A percentile compares a stretch with the other conserved stretches of the same genome.
Conservation (phyloP, 2,888 invertebrate genomes). For the Lycophotia porphyrea region DNA sequence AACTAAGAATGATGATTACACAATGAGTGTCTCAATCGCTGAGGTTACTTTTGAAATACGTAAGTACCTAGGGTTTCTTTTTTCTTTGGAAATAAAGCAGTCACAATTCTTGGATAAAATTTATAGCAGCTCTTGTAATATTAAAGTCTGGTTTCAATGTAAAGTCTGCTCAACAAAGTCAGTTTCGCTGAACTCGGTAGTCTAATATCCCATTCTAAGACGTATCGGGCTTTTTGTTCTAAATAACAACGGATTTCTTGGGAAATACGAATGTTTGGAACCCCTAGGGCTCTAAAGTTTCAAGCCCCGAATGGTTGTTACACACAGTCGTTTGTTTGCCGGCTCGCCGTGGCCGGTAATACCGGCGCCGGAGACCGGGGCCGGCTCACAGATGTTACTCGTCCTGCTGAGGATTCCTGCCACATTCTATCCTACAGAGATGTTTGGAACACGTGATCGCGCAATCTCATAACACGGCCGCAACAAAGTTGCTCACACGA, state of each 20-base stretch:
- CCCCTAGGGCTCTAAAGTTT: constrained; percentile 66
- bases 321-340: constrained; percentile 64
- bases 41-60: neutral
- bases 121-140: constrained; percentile 26
- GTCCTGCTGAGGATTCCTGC: constrained; percentile 47
- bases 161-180: constrained; percentile 41
- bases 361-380: constrained; percentile 53
- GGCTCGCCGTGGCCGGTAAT: constrained; percentile 48
- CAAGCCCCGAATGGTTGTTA: constrained; percentile 63
- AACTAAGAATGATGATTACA: neutral
- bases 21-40: neutral
- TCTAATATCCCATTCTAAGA: constrained; percentile 50
- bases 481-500: constrained; percentile 60
- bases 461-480: constrained; percentile 57
- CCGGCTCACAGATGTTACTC: constrained; percentile 65
- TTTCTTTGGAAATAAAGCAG: constrained; percentile 31
- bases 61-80: neutral
- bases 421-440: constrained; percentile 50
- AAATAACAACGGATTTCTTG: constrained; percentile 60
- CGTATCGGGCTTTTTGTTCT: constrained; percentile 57
- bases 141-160: constrained; percentile 23
- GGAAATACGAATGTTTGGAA: constrained; percentile 60
- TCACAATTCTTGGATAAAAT: constrained; percentile 12
- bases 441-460: constrained; percentile 57
- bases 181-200: constrained; percentile 43